Percentiles rank a stretch among this genome's conserved stretches.
Evolutionary conservation across 2,113 vertebrate genomes (phyloP).

Genomic region (Tupaia tana): DNA sequence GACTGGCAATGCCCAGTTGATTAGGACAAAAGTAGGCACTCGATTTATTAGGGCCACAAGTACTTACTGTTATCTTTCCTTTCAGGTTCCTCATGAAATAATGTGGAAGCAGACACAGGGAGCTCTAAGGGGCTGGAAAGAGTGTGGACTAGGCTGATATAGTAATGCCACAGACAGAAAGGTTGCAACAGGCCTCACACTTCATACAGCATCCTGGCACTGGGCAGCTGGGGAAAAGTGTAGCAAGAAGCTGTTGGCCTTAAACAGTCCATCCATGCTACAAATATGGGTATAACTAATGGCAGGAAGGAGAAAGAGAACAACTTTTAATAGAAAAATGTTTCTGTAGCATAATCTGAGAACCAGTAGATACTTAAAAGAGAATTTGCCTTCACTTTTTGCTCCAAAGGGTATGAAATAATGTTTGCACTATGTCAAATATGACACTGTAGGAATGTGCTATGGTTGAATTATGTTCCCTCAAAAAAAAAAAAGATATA

Average conservation of each 20-base stretch:
- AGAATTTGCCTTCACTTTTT: not conserved
- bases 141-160: rapidly evolving
- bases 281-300: not conserved
- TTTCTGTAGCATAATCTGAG: not conserved
- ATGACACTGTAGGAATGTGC: not conserved
- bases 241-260: not conserved
- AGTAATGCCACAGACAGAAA: not conserved
- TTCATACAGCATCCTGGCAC: too few species aligned
- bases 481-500: not conserved
- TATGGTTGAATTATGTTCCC: not conserved
- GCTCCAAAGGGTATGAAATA: slow-evolving; percentile 27
- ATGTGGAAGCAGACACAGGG: not conserved
- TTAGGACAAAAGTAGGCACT: not conserved
- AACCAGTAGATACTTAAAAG: not conserved
- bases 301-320: not conserved
- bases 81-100: not conserved
- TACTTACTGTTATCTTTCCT: not conserved
- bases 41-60: not conserved
- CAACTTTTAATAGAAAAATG: not conserved
- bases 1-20: not conserved
- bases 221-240: not conserved
- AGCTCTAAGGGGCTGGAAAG: too few species aligned
- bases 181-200: not conserved
- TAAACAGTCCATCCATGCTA: not conserved
- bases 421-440: slow-evolving; percentile 49